Conservation (phyloP, 2,113 vertebrate genomes). For the Ciconia stormi region DNA sequence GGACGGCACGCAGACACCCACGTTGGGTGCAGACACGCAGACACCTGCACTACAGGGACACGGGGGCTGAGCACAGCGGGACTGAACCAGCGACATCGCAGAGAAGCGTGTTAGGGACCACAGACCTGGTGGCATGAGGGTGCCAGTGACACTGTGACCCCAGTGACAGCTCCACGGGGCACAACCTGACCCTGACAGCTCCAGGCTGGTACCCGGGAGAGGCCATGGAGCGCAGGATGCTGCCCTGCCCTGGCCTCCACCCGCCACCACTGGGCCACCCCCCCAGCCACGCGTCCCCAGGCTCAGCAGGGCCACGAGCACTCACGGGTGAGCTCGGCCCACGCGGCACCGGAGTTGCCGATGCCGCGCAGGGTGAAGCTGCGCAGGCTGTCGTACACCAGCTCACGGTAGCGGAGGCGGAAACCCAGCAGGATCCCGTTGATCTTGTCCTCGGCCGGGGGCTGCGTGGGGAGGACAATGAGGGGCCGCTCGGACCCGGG, state of each 20-base stretch:
- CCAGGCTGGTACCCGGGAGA: background rate
- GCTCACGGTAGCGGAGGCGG: slow-evolving; percentile 90
- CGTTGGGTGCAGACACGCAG: background rate
- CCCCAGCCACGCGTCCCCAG: accelerated
- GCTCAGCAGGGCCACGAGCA: background rate
- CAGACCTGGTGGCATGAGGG: background rate
- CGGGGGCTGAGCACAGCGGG: background rate
- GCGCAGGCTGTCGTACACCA: slow-evolving; percentile 83
- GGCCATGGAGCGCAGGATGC: accelerated
- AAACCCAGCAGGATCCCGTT: slow-evolving; percentile 95
- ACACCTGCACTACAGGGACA: background rate
- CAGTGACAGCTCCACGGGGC: background rate
- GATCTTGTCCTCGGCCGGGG: slow-evolving; percentile 90
- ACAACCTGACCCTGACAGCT: background rate
- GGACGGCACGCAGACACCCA: accelerated
- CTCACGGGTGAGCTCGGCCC: slow-evolving; percentile 91
- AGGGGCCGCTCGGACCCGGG: background rate
- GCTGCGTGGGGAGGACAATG: slow-evolving; percentile 55
- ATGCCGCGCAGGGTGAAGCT: slow-evolving; percentile 78
- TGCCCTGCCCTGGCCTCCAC: background rate
- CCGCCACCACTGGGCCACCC: background rate
- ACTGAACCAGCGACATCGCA: background rate
- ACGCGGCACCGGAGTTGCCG: slow-evolving; percentile 74
- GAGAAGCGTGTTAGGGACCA: accelerated
- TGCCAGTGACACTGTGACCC: too few relatives aligned